phyloP scores from a whole-genome alignment of 2,888 invertebrate genomes.

The Dasypogon diadema region DNA sequence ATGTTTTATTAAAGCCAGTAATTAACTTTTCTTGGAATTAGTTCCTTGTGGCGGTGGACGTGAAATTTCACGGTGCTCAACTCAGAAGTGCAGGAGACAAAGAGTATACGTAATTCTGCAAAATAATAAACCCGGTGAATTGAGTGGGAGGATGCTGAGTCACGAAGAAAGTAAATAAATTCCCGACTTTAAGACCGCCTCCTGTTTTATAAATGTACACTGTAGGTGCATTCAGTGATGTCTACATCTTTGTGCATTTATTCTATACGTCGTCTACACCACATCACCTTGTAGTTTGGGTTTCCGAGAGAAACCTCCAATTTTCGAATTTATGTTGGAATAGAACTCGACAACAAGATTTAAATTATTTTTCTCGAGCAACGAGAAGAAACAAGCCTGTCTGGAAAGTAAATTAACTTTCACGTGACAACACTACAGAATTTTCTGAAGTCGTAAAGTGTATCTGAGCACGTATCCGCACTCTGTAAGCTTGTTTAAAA shows the following conservation, averaged over 20 bases:
- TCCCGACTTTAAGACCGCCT: conserved; percentile 5
- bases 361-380: too few relatives aligned
- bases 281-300: neutral
- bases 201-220: conserved; percentile 19
- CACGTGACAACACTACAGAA: too few relatives aligned
- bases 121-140: conserved; percentile 25
- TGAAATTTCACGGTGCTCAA: conserved; percentile 24
- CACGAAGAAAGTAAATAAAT: conserved; percentile 28
- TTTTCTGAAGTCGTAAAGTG: too few relatives aligned
- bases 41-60: conserved; percentile 39
- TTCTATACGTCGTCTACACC: neutral
- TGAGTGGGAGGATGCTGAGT: neutral
- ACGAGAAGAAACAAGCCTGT: too few relatives aligned
- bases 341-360: neutral
- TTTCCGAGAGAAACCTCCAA: neutral
- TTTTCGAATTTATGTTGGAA: conserved; percentile 4
- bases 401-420: too few relatives aligned
- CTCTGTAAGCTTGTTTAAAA: too few relatives aligned
- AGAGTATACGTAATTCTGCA: conserved; percentile 14
- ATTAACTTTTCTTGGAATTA: conserved; percentile 44
- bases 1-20: conserved; percentile 44
- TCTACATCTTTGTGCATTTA: neutral
- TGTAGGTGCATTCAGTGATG: neutral
- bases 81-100: neutral
- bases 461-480: too few relatives aligned